These are phyloP conservation scores for Anodontia alba DNA, from an alignment of 2,888 invertebrate species.

Conservation along the genomic window DNA sequence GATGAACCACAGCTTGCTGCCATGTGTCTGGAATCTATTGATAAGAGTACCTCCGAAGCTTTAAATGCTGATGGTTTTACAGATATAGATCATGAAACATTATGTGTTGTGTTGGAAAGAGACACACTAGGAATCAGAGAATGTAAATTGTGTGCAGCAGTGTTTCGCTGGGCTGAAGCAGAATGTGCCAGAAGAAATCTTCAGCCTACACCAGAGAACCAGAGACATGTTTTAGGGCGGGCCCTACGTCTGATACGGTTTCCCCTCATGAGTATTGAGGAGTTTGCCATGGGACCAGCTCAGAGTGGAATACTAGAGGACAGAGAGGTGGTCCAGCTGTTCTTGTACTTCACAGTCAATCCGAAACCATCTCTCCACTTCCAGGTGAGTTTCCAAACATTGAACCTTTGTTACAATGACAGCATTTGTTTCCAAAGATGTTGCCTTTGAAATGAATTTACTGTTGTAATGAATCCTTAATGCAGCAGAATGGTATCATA, in stretches of 20 bases:
- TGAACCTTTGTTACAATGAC: too few species aligned
- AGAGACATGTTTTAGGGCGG: slow-evolving; percentile 89
- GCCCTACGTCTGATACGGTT: slow-evolving; percentile 91
- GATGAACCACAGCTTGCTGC: slow-evolving; percentile 93
- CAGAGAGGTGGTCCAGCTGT: slow-evolving; percentile 89
- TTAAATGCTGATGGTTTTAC: slow-evolving; percentile 92
- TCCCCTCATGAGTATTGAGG: slow-evolving; percentile 94
- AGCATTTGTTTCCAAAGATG: too few species aligned
- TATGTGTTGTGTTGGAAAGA: slow-evolving; percentile 91
- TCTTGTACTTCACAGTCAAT: slow-evolving; percentile 87
- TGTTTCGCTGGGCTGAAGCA: slow-evolving; percentile 83
- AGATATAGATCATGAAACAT: slow-evolving; percentile 92
- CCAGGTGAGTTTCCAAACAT: slow-evolving; percentile 77
- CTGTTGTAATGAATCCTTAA: too few species aligned
- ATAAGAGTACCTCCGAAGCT: slow-evolving; percentile 93
- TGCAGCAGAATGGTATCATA: neutral
- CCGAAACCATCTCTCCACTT: slow-evolving; percentile 91
- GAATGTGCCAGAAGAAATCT: slow-evolving; percentile 90
- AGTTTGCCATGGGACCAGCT: slow-evolving; percentile 89
- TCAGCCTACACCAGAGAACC: slow-evolving; percentile 89
- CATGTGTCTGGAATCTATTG: slow-evolving; percentile 92
- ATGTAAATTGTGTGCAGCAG: slow-evolving; percentile 90
- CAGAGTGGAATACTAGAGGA: slow-evolving; percentile 90
- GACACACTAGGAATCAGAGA: slow-evolving; percentile 92
- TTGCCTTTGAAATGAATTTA: too few species aligned